Conservation (phyloP, 2,113 vertebrate species). For the Otus sunia region DNA sequence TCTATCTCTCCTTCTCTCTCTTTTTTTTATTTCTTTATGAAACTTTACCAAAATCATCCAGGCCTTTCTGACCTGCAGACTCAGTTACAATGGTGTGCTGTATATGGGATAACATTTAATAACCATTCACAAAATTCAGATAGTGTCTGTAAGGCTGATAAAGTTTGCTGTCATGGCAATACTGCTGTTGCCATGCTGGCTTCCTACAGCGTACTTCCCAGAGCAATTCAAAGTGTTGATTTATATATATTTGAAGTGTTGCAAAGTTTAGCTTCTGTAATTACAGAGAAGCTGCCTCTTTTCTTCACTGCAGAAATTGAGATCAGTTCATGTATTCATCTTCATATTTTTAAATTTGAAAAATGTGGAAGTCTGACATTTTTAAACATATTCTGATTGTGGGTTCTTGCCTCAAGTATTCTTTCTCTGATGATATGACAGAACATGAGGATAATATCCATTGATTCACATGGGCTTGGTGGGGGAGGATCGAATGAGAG, state of each 20-base stretch:
- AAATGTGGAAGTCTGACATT: constrained; percentile 35
- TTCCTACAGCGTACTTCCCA: not conserved
- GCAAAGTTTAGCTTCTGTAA: constrained; percentile 62
- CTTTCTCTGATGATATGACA: not conserved
- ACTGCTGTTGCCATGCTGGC: constrained; percentile 21
- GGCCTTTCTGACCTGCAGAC: not conserved
- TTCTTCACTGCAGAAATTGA: constrained; percentile 25
- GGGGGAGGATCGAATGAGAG: not conserved
- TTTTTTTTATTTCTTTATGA: not conserved
- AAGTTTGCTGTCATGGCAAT: not conserved
- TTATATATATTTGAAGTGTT: constrained; percentile 55
- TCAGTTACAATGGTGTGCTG: not conserved
- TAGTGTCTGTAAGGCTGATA: not conserved
- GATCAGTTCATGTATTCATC: constrained; percentile 32
- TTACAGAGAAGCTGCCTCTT: constrained; percentile 46
- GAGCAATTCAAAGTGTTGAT: constrained; percentile 10
- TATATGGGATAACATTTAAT: not conserved
- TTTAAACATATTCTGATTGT: constrained; percentile 40
- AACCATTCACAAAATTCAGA: not conserved
- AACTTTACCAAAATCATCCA: not conserved
- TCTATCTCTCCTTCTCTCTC: not conserved
- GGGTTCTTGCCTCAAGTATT: constrained; percentile 32
- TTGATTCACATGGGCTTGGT: not conserved
- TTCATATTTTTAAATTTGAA: constrained; percentile 45
- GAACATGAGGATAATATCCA: not conserved